phyloP scores from a whole-genome alignment of 2,797 vertebrate species.

The Halcyon badia region DNA sequence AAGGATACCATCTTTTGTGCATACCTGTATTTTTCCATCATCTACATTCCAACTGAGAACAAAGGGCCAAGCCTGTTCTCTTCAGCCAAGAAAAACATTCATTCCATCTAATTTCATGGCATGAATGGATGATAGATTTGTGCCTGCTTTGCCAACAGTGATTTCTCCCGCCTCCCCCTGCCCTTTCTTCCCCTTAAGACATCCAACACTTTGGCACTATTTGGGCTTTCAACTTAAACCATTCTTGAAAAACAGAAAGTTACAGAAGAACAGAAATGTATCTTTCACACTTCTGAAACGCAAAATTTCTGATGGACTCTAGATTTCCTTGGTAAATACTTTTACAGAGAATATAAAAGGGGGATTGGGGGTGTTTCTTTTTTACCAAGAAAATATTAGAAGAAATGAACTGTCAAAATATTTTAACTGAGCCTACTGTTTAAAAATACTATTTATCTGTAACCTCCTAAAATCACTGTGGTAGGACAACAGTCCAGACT shows the following conservation, averaged over 20 bases:
- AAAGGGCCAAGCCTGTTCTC: constrained; percentile 10
- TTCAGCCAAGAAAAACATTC: constrained; percentile 29
- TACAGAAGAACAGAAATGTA: background rate
- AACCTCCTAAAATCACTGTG: constrained; percentile 8
- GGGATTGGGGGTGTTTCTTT: background rate
- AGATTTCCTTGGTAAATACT: background rate
- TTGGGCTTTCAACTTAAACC: background rate
- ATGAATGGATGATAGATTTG: background rate
- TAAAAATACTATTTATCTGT: background rate
- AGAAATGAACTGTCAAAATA: background rate
- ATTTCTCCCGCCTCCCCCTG: background rate
- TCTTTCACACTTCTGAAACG: too few species aligned
- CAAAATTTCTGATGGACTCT: background rate
- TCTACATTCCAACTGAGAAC: constrained; percentile 6
- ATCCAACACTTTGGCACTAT: background rate
- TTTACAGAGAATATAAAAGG: background rate
- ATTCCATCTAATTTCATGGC: background rate
- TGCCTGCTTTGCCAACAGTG: constrained; percentile 3
- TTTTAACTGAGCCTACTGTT: background rate
- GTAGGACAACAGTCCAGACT: background rate
- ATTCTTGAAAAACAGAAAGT: background rate
- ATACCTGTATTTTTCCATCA: constrained; percentile 28
- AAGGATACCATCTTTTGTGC: background rate
- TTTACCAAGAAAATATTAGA: background rate
- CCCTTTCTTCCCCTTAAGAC: background rate